A percentile compares a stretch with the other conserved stretches of the same genome.
These are phyloP conservation scores for Amazona guildingii DNA, from an alignment of 2,113 vertebrate species.

Conservation along the genomic window DNA sequence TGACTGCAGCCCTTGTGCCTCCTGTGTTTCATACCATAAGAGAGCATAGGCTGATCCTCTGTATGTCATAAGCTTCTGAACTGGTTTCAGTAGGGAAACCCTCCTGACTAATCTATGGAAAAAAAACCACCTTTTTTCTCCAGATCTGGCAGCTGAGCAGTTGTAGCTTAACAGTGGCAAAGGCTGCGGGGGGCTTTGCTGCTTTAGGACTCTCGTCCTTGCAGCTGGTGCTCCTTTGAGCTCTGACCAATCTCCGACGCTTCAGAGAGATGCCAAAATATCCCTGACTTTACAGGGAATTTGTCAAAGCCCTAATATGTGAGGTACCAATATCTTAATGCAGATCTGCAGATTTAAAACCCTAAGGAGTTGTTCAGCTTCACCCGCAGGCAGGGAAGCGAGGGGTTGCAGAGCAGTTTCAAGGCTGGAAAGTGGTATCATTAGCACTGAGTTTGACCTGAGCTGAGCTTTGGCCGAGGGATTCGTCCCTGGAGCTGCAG, in stretches of 20 bases:
- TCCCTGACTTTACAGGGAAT: not conserved
- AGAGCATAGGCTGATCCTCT: not conserved
- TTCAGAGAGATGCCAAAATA: not conserved
- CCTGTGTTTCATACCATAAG: not conserved
- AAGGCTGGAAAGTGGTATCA: not conserved
- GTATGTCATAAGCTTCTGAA: not conserved
- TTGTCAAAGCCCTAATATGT: not conserved
- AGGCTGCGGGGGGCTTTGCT: not conserved
- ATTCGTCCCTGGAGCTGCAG: not conserved
- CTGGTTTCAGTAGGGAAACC: not conserved
- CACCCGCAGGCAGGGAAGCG: not conserved
- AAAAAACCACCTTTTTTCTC: not conserved
- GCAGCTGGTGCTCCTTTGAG: not conserved
- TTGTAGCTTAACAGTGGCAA: not conserved
- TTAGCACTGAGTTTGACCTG: conserved; percentile 38
- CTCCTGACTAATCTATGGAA: not conserved
- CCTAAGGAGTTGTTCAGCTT: not conserved
- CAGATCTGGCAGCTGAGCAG: not conserved
- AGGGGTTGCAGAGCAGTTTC: not conserved
- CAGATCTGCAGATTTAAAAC: not conserved
- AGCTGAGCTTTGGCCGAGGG: conserved; percentile 37
- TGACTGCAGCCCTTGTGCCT: not conserved
- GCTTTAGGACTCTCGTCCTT: not conserved
- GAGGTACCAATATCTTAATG: not conserved
- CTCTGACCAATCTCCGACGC: not conserved